Evolutionary conservation across 1,140 invertebrate genomes (phyloP).

Genomic region (Drosophila triauraria): DNA sequence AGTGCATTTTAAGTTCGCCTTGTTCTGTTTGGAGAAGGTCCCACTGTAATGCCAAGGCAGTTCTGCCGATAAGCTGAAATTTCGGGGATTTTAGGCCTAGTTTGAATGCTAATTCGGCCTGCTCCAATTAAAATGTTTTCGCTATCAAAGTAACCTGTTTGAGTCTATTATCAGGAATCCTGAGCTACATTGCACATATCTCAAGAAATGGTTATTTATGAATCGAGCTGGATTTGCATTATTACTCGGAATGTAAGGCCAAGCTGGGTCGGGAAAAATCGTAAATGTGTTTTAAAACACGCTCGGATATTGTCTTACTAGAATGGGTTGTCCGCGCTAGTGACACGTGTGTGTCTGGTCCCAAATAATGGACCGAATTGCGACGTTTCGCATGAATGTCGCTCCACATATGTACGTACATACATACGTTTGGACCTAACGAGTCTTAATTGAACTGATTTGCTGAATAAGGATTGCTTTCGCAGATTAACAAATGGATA

Average conservation of each 20-base stretch:
- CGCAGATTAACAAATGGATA: constrained; percentile 35
- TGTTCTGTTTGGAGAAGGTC: constrained; percentile 4
- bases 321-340: constrained; percentile 24
- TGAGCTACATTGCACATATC: constrained; percentile 4
- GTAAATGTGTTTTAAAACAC: neutral
- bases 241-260: too few relatives aligned
- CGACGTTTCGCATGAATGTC: constrained; percentile 44
- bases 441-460: constrained; percentile 74
- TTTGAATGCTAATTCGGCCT: constrained; percentile 33
- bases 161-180: constrained; percentile 14
- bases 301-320: constrained; percentile 12
- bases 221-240: constrained; percentile 23
- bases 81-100: constrained; percentile 50
- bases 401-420: constrained; percentile 4
- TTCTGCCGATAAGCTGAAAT: constrained; percentile 10
- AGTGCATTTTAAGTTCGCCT: constrained; percentile 1
- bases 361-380: constrained; percentile 47
- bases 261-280: neutral
- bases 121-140: constrained; percentile 13
- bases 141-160: constrained; percentile 10
- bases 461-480: constrained; percentile 53
- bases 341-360: constrained; percentile 31
- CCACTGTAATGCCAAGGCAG: constrained; percentile 29
- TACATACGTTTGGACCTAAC: constrained; percentile 37
- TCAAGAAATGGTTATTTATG: constrained; percentile 3